Conservation (phyloP, 2,888 invertebrate genomes). For the Lydus trimaculatus region DNA sequence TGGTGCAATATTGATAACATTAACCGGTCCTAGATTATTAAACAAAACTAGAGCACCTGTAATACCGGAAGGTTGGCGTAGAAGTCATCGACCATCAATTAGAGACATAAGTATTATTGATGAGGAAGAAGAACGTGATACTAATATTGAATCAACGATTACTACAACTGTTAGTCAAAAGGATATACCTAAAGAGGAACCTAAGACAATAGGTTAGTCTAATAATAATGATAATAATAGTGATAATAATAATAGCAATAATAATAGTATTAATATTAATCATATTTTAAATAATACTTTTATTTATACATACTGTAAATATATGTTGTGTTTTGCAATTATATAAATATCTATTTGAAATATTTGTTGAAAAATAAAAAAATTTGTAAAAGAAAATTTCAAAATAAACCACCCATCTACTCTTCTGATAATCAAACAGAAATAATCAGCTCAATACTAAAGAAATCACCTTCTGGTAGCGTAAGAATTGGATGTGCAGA, state of each 20-base stretch:
- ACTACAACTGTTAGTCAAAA: conserved; percentile 24
- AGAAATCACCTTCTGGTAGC: no score
- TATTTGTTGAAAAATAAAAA: not conserved
- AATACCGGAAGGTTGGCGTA: conserved; percentile 78
- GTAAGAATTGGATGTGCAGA: no score
- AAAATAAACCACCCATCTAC: no score
- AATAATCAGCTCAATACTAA: no score
- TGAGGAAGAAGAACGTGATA: conserved; percentile 71
- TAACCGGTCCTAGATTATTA: conserved; percentile 79
- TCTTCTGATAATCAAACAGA: no score
- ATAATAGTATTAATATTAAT: not conserved
- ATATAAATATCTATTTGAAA: not conserved
- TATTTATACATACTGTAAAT: not conserved
- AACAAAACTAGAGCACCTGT: conserved; percentile 79
- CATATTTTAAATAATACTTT: not conserved
- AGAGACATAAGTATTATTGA: conserved; percentile 88
- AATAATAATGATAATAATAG: not conserved
- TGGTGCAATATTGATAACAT: conserved; percentile 81
- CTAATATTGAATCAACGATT: conserved; percentile 22
- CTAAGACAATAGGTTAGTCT: not conserved
- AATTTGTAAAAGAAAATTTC: not conserved
- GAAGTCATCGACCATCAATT: conserved; percentile 82
- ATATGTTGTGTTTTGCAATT: not conserved
- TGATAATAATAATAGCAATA: not conserved
- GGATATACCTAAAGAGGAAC: conserved; percentile 12